Evolutionary conservation across 2,797 vertebrate genomes (phyloP), one percentile per base, ranked within the genome.

Genomic region (Danionella dracula): DNA sequence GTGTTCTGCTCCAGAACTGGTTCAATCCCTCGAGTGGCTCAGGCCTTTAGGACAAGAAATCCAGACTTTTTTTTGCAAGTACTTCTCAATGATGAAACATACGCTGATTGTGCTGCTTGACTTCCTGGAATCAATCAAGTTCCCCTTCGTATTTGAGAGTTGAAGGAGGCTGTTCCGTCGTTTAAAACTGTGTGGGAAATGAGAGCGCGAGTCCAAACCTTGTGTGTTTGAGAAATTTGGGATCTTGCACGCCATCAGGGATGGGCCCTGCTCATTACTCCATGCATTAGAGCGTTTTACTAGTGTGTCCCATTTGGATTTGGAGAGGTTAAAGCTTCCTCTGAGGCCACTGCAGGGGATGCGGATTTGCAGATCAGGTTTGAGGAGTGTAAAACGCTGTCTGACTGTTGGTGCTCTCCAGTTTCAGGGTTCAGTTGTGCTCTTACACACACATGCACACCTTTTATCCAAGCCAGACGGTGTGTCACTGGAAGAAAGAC

Each of bases 1-100:
- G 71, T n/a, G n/a, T 5, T 81, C 75, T 8, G 77, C 38, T 11
- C 54, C 53, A 66, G 70, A 73, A 21, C 23, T 63, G 60, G 29
- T 54, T 38, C 53, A 38, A 27, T 54, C 48, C 71, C 66, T 72
- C 41, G 27, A 45, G 72, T 45, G 42, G 54, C 60, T 53, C 29
- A 5, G 51, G 58, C 44, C 68, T 71, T 29, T 54, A 83, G 82
- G 74, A 75, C 79, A 83, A 86, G 76, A 76, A 66, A 68, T 35
- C 63, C 77, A 83, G 83, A 86, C 86, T 87, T 88, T 88, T 87
- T 60, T 60, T 64, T 15, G 76, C 80, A 84, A 89, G 85, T 83
- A 83, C 70, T 62, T 66, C 68, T 79, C 76, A 81, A 72, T 66
- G 70, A 71, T 82, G 79, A 82, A 81, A 78, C 73, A 49, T 77